Conservation (phyloP, 2,797 vertebrate species). For the Sebastolobus alascanus region DNA sequence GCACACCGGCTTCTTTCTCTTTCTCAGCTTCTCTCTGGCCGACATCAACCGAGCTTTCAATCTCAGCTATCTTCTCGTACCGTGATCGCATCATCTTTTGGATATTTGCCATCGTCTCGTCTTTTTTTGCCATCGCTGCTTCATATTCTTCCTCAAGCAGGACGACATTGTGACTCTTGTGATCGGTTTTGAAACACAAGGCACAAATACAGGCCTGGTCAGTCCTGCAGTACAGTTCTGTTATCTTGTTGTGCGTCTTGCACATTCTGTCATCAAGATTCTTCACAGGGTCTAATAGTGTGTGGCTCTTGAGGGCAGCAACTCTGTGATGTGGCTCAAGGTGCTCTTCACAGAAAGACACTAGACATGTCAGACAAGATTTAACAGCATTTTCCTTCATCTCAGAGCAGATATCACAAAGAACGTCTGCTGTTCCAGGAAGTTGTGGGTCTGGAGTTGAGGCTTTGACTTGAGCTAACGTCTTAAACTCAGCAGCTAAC, state of each 20-base stretch:
- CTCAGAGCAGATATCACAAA: slow-evolving; percentile 51
- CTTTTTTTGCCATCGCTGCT: slow-evolving; percentile 15
- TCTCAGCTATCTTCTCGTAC: slow-evolving; percentile 32
- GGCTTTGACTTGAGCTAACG: not conserved
- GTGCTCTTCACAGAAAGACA: slow-evolving; percentile 48
- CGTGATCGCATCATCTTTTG: slow-evolving; percentile 1
- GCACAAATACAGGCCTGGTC: slow-evolving; percentile 39
- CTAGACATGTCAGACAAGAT: slow-evolving; percentile 42
- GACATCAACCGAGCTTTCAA: not conserved
- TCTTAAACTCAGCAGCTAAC: slow-evolving; percentile 27
- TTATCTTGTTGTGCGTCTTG: slow-evolving; percentile 37
- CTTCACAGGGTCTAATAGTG: slow-evolving; percentile 34
- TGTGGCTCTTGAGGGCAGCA: slow-evolving; percentile 25
- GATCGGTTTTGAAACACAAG: slow-evolving; percentile 9
- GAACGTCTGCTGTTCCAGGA: not conserved
- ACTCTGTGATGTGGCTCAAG: slow-evolving; percentile 59
- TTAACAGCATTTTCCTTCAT: slow-evolving; percentile 28
- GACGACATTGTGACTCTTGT: slow-evolving; percentile 45
- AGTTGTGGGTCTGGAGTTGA: not conserved
- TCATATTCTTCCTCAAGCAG: slow-evolving; percentile 51
- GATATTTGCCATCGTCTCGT: not conserved
- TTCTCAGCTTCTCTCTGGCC: slow-evolving; percentile 7
- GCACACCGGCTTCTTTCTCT: slow-evolving; percentile 19
- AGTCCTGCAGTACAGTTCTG: slow-evolving; percentile 52
- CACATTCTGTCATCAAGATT: slow-evolving; percentile 47